Evolutionary conservation across 1,140 invertebrate species (phyloP).

Genomic region (Drosophila persimilis): DNA sequence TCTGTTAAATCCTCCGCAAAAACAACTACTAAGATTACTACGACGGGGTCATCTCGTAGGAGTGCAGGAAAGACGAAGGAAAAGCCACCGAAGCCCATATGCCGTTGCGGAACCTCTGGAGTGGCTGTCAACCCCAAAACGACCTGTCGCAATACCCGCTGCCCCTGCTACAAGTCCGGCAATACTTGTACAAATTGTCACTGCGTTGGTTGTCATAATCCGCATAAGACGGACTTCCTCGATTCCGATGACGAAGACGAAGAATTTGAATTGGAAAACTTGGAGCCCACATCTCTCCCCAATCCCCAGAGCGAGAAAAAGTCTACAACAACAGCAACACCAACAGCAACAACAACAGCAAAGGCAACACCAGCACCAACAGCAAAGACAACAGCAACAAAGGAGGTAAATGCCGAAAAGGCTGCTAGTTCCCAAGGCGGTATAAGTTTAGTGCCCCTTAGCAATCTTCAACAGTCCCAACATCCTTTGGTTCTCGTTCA

Average conservation of each 20-base stretch:
- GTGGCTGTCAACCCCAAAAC: slow-evolving; percentile 23
- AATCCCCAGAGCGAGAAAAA: background rate
- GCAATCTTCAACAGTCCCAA: slow-evolving; percentile 36
- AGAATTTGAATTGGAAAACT: background rate
- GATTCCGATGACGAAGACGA: slow-evolving; percentile 45
- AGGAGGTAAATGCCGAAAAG: background rate
- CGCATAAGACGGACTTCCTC: slow-evolving; percentile 30
- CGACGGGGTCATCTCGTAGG: background rate
- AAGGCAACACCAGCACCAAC: background rate
- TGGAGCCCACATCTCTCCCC: too few relatives aligned
- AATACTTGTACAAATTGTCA: slow-evolving; percentile 44
- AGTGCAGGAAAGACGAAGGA: slow-evolving; percentile 12
- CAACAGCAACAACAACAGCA: background rate
- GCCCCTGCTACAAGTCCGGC: slow-evolving; percentile 46
- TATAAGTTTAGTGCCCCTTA: slow-evolving; percentile 39
- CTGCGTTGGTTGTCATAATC: slow-evolving; percentile 63
- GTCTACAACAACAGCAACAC: background rate
- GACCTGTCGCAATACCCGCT: slow-evolving; percentile 59
- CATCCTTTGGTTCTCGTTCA: slow-evolving; percentile 62
- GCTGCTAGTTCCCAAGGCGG: background rate
- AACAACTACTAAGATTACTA: too few relatives aligned
- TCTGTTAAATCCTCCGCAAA: background rate
- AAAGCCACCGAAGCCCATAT: slow-evolving; percentile 29
- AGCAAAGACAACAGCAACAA: background rate
- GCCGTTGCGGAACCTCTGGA: slow-evolving; percentile 56